A percentile compares a stretch with the other conserved stretches of the same genome.
These are phyloP conservation scores for Mercenaria mercenaria DNA, from an alignment of 1,140 invertebrate species.

Conservation along the genomic window DNA sequence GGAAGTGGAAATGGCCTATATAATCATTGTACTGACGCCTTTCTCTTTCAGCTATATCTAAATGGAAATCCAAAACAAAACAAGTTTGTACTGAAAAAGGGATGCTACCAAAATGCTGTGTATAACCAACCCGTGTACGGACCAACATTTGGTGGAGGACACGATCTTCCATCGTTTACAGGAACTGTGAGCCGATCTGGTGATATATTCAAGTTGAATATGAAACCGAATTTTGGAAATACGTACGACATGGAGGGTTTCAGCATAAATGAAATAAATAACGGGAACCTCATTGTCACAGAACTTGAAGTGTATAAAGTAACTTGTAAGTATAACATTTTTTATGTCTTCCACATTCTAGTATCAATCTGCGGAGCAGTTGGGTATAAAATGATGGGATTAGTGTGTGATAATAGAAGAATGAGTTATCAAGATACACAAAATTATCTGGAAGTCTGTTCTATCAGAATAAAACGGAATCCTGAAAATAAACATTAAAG, in stretches of 20 bases:
- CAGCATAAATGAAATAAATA: not conserved
- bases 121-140: not conserved
- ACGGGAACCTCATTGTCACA: constrained; percentile 4
- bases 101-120: not conserved
- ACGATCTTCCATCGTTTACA: constrained; percentile 28
- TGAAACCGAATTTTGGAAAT: not conserved
- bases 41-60: not conserved
- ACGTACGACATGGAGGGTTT: constrained; percentile 34
- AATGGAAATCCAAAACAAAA: not conserved
- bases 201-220: constrained; percentile 7
- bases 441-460: no score
- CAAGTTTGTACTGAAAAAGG: not conserved
- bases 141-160: constrained; percentile 3
- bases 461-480: no score
- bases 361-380: no score
- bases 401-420: no score
- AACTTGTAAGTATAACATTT: constrained; percentile 19
- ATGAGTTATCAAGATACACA: no score
- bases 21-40: not conserved
- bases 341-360: no score
- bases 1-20: not conserved
- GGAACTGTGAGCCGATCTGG: not conserved
- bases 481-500: no score
- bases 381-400: no score
- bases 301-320: constrained; percentile 63